phyloP scores from a whole-genome alignment of 2,888 invertebrate genomes.

The Ophion obscuratus region DNA sequence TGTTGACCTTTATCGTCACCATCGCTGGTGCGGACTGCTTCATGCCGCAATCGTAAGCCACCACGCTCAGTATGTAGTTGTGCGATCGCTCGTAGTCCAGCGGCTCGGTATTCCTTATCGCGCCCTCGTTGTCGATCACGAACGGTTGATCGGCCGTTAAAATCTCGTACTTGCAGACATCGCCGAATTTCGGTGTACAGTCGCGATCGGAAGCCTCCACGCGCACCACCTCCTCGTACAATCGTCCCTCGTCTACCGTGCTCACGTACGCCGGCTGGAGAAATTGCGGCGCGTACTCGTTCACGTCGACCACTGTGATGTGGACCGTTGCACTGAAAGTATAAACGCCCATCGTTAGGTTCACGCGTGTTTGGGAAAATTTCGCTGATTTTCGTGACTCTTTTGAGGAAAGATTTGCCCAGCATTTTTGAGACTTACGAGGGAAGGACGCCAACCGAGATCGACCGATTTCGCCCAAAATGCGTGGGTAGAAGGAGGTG shows the following conservation, averaged over 20 bases:
- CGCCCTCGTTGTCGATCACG: conserved; percentile 95
- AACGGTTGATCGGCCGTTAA: conserved; percentile 96
- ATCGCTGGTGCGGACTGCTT: conserved; percentile 96
- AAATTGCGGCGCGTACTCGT: conserved; percentile 97
- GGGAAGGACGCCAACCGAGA: too few species aligned
- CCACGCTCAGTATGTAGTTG: conserved; percentile 98
- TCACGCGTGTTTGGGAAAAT: too few species aligned
- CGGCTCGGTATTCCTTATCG: conserved; percentile 97
- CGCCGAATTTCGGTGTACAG: conserved; percentile 97
- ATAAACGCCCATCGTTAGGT: too few species aligned
- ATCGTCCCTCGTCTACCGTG: conserved; percentile 94
- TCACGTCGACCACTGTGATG: conserved; percentile 97
- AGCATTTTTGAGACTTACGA: too few species aligned
- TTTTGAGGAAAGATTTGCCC: too few species aligned
- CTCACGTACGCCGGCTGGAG: conserved; percentile 95
- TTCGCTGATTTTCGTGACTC: too few species aligned
- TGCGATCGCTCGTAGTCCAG: conserved; percentile 96
- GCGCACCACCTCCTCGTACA: conserved; percentile 95
- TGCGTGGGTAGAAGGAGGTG: too few species aligned
- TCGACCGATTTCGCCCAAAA: too few species aligned
- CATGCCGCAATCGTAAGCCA: conserved; percentile 99
- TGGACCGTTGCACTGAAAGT: conserved; percentile 93
- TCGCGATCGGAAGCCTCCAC: conserved; percentile 97
- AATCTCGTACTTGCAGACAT: conserved; percentile 99
- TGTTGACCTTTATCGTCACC: conserved; percentile 96